Base-by-base conservation (phyloP, 2,797 vertebrate genomes). In the Myiothlypis chrysogaster region DNA sequence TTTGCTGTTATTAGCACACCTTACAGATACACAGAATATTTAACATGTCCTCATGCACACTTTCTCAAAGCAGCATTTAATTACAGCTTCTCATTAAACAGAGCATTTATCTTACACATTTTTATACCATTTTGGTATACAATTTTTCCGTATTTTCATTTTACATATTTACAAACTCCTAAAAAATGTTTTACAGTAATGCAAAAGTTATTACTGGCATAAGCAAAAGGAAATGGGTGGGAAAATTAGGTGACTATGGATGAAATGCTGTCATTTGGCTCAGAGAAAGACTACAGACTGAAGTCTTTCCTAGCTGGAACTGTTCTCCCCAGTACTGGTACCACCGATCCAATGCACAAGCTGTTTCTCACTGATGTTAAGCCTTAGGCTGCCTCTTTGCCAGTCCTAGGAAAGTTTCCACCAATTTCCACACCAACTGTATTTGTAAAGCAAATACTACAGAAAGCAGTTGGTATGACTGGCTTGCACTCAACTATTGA, bases 141-240 rank as follows among this genome's bases (percentile, higher is more conserved):
- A 91, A 50, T 88, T 93, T 78, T 86, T 79, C 94, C 93, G 0
- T 80, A 87, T 73, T 95, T 90, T 95, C 83, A 95, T 79, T 97
- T 96, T 96, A 98, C 94, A 97, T 96, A 97, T 96, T 94, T 98
- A 98, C 89, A 98, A 83, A 94, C 32, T 24, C 92, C 84, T 92
- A 77, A 93, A 96, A 97, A 97, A 94, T 76, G 73, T 93, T 96
- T 92, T 97, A 96, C 94, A 96, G 86, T 91, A 96, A 94, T 87
- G 89, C 93, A 93, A 78, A 92, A 69, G 41, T 69, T 89, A 66
- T 90, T 93, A 96, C 91, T 91, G 89, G 87, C 64, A 93, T 64
- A 82, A 81, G 84, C 92, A 93, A 92, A 89, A 91, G 68, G 53
- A 84, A 94, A 92, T 22, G 25, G 76, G 70, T 59, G 61, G 39